phyloP scores from a whole-genome alignment of 2,113 vertebrate genomes.

The Macaca fascicularis region DNA sequence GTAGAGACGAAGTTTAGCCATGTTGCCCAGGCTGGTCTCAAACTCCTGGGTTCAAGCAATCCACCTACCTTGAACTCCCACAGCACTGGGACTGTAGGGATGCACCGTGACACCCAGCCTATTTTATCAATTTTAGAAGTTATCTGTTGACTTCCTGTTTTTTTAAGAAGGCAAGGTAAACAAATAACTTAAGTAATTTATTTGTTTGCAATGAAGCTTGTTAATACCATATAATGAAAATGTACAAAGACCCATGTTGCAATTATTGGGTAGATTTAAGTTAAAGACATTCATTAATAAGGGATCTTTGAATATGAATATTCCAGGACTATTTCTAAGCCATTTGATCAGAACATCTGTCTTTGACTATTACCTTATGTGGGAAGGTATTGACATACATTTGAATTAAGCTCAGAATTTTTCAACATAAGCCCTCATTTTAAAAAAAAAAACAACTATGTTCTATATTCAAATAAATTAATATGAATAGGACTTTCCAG shows the following conservation, averaged over 20 bases:
- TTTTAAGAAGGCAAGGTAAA: background rate
- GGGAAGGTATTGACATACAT: background rate
- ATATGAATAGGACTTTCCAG: background rate
- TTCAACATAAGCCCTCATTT: background rate
- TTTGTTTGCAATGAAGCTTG: background rate
- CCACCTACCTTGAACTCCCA: too few relatives aligned
- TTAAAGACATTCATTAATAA: background rate
- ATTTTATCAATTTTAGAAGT: background rate
- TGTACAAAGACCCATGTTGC: background rate
- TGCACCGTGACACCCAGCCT: too few relatives aligned
- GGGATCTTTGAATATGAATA: background rate
- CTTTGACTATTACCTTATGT: background rate
- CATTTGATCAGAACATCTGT: background rate
- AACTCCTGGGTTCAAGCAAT: too few relatives aligned
- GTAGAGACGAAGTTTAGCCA: too few relatives aligned
- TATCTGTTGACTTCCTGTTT: background rate
- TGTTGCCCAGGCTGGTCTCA: too few relatives aligned
- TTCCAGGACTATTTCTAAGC: background rate
- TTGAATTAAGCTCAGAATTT: background rate
- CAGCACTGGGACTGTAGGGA: too few relatives aligned
- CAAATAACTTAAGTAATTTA: background rate
- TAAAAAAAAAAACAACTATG: background rate
- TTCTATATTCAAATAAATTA: background rate
- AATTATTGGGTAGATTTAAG: background rate
- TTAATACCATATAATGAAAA: background rate